Base-by-base conservation (phyloP, 2,888 invertebrate genomes). In the Pammene aurita region DNA sequence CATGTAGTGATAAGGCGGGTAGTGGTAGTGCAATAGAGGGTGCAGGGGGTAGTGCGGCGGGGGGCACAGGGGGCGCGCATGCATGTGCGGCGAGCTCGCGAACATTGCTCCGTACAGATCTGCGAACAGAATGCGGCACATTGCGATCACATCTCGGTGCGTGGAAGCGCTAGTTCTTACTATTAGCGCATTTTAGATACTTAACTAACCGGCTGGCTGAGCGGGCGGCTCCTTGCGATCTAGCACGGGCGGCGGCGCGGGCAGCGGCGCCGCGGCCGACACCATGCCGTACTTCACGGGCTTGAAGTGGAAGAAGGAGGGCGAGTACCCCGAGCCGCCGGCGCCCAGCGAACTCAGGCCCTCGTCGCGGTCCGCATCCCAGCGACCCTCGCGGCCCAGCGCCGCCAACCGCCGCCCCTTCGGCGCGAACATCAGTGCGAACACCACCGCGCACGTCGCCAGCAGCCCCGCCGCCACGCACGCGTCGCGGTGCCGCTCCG, bases 371-470 rank as follows among this genome's bases (percentile, higher is more conserved):
- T 96, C 97, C 80, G 96, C 96, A 74, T 96, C 94, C 87, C 96
- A 96, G 73, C 96, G 94, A 13, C 96, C 97, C 81, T 98, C 97
- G 79, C 97, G 96, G 57, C 98, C 98, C 93, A 98, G 95, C 58
- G 98, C 98, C 0, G 98, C 98, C 79, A 98, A 90, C 80, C 98
- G 97, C 50, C 98, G 94, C 41, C 98, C 98, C 91, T 97, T 98
- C 42, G 98, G 96, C 90, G 98, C 96, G 88, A 98, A 98, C 98
- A 98, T 98, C 68, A 98, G 95, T 77, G 97, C 94, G 88, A 98
- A 97, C 64, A 98, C 96, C 56, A 97, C 95, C 11, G 96, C 94
- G 73, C 97, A 96, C 14, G 97, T 97, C 66, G 96, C 95, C 57
- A 98, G 95, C 75, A 98, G 93, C 0, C 98, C 98, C 78, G 97